These are phyloP conservation scores for Conops quadrifasciatus DNA, from an alignment of 2,888 invertebrate genomes.

Conservation along the genomic window DNA sequence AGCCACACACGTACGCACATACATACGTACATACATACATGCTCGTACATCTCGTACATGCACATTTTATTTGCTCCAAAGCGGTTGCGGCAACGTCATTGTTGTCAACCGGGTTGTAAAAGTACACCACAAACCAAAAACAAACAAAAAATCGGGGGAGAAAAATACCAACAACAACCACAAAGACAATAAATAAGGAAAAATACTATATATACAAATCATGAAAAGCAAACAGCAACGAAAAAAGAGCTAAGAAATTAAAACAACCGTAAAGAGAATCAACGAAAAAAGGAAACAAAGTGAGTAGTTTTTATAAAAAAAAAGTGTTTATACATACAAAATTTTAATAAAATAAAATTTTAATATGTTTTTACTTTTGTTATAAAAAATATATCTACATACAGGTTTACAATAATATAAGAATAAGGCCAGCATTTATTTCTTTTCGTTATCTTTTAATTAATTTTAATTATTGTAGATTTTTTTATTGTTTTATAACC, in stretches of 20 bases:
- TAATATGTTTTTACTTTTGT: neutral
- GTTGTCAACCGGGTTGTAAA: slow-evolving; percentile 27
- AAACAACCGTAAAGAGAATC: neutral
- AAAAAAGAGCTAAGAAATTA: neutral
- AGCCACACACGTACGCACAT: too few species aligned
- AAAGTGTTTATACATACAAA: neutral
- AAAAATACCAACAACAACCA: slow-evolving; percentile 11
- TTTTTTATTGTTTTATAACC: too few species aligned
- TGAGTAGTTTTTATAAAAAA: slow-evolving; percentile 4
- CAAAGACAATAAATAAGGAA: neutral
- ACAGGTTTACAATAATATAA: too few species aligned
- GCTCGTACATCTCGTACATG: too few species aligned
- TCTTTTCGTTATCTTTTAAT: too few species aligned
- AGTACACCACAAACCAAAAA: slow-evolving; percentile 5
- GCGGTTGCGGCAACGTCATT: slow-evolving; percentile 12
- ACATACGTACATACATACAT: too few species aligned
- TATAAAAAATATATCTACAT: too few species aligned
- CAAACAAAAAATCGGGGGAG: neutral
- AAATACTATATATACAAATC: too few species aligned
- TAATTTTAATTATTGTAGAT: too few species aligned
- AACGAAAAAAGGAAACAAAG: slow-evolving; percentile 5
- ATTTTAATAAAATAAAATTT: neutral
- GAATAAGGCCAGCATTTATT: too few species aligned
- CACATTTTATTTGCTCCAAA: slow-evolving; percentile 7
- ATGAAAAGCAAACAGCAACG: neutral